phyloP scores from a whole-genome alignment of 2,888 invertebrate genomes.

The Diogma glabrata region DNA sequence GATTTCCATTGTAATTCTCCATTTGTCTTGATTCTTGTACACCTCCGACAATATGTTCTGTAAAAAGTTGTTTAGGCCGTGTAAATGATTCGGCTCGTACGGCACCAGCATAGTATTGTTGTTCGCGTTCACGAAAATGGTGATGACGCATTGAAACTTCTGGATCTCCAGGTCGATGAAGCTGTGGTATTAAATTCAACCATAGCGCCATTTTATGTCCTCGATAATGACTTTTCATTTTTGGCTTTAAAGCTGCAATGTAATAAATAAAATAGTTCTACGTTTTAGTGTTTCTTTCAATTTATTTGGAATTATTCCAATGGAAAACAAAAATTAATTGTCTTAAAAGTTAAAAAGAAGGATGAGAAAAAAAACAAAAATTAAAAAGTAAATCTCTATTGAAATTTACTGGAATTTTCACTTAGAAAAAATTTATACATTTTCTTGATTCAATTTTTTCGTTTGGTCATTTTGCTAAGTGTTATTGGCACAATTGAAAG shows the following conservation, averaged over 20 bases:
- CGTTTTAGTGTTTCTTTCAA: not conserved
- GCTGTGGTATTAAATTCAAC: constrained; percentile 75
- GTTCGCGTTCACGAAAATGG: constrained; percentile 61
- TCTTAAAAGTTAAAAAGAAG: constrained; percentile 4
- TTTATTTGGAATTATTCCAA: constrained; percentile 5
- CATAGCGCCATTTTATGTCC: constrained; percentile 85
- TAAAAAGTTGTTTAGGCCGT: constrained; percentile 32
- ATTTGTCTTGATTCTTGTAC: constrained; percentile 24
- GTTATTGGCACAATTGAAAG: constrained; percentile 7
- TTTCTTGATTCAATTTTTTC: not conserved
- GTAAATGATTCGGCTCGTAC: constrained; percentile 40
- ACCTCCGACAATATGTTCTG: constrained; percentile 10
- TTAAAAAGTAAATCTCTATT: no score
- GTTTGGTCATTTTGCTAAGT: constrained; percentile 2
- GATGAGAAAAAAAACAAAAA: constrained; percentile 6
- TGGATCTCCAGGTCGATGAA: constrained; percentile 66
- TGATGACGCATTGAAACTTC: constrained; percentile 60
- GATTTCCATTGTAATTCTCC: constrained; percentile 15
- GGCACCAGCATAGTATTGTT: constrained; percentile 60
- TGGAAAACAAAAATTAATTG: constrained; percentile 8
- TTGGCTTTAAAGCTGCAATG: constrained; percentile 51
- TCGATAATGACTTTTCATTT: constrained; percentile 72
- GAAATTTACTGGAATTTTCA: no score
- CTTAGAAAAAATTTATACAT: not conserved
- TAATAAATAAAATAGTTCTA: constrained; percentile 19